phyloP scores from a whole-genome alignment of 2,797 vertebrate species.

The Philypnodon macrostomus region DNA sequence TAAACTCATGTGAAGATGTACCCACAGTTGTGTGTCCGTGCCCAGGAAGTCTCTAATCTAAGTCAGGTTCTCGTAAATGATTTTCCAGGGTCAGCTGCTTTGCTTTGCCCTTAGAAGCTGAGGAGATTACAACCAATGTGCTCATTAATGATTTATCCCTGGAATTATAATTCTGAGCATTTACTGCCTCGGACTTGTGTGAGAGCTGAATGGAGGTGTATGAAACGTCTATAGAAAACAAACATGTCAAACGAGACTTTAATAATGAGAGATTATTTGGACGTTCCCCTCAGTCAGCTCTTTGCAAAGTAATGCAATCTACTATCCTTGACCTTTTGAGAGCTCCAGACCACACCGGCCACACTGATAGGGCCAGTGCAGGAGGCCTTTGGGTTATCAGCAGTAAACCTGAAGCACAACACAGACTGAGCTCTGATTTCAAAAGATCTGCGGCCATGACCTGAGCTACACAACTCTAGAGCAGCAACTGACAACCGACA shows the following conservation, averaged over 20 bases:
- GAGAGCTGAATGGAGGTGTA: constrained; percentile 13
- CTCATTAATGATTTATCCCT: constrained; percentile 69
- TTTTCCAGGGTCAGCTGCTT: constrained; percentile 66
- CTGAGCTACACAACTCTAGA: constrained; percentile 22
- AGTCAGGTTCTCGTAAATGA: constrained; percentile 59
- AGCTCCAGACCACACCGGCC: constrained; percentile 37
- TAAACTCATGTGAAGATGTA: no score
- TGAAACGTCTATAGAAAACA: constrained; percentile 3
- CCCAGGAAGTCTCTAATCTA: constrained; percentile 36
- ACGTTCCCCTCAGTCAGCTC: constrained; percentile 4
- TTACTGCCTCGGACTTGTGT: constrained; percentile 21
- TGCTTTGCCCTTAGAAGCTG: constrained; percentile 43
- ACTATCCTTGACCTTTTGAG: constrained; percentile 45
- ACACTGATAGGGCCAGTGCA: constrained; percentile 42
- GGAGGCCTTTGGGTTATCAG: constrained; percentile 65
- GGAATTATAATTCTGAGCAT: constrained; percentile 44
- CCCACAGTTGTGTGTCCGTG: no score
- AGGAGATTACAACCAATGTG: constrained; percentile 56
- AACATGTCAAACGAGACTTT: constrained; percentile 11
- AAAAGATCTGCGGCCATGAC: constrained; percentile 54
- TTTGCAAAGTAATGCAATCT: constrained; percentile 10
- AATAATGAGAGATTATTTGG: neutral
- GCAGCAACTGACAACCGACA: no score
- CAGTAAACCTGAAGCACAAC: constrained; percentile 46
- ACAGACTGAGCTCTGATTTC: constrained; percentile 46